Percentiles rank a stretch among this genome's conserved stretches.
Conservation (phyloP, 2,888 invertebrate genomes). For the Cephalotes varians region DNA sequence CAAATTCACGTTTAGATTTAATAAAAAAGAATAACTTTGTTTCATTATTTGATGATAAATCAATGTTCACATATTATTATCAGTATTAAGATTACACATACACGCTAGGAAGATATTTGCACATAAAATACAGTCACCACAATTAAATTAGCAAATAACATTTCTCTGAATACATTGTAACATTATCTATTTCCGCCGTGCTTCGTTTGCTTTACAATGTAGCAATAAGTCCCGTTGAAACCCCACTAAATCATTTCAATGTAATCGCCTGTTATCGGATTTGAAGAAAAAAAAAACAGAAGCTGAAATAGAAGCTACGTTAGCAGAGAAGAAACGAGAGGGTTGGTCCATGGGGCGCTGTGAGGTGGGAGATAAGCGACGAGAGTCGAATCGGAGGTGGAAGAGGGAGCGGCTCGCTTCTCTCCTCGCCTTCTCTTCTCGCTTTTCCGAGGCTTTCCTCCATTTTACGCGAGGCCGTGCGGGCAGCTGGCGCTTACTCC, state of each 20-base stretch:
- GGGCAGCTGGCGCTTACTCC: constrained; percentile 76
- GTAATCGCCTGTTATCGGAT: constrained; percentile 51
- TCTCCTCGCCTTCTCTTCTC: constrained; percentile 55
- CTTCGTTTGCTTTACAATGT: constrained; percentile 2
- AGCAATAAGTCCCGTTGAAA: constrained; percentile 20
- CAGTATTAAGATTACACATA: neutral
- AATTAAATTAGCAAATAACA: constrained; percentile 15
- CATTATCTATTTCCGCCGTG: neutral
- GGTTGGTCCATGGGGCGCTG: constrained; percentile 16
- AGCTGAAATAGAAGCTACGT: constrained; percentile 40
- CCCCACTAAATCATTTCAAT: constrained; percentile 42
- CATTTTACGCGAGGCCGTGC: constrained; percentile 64
- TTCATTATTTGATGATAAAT: neutral
- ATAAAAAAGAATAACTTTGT: neutral
- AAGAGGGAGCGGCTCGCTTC: constrained; percentile 56
- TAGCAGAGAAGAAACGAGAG: constrained; percentile 33
- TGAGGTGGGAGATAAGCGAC: constrained; percentile 64
- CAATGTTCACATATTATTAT: neutral
- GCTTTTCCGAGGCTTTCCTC: constrained; percentile 61
- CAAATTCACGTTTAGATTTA: neutral
- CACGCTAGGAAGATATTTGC: neutral
- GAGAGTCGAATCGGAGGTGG: constrained; percentile 58
- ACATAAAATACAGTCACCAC: neutral
- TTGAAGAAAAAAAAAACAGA: constrained; percentile 10
- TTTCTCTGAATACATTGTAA: neutral